Evolutionary conservation across 2,113 vertebrate species (phyloP), one percentile per base, ranked within the genome.

Genomic region (Larimichthys crocea): DNA sequence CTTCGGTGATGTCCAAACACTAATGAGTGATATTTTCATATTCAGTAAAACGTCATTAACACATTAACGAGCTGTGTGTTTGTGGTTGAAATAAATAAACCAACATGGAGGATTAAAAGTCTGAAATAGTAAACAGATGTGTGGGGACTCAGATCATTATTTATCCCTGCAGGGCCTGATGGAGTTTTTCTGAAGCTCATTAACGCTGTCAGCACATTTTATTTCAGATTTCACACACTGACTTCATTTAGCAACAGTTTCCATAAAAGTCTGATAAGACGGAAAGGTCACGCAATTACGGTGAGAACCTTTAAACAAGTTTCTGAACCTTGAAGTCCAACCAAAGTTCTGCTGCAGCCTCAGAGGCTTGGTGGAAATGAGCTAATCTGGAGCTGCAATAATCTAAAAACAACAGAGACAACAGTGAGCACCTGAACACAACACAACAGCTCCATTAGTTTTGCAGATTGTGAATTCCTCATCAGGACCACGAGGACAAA

Each of bases 401-500:
- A 74, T 24, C 60, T 12, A 15, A 22, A 56, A 48, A 35, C 40
- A 64, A 46, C 35, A 3, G 10, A 3, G 9, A 42, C 56, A 56
- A 24, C 60, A 31, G 5, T 3, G 8, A 42, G 3, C 69, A 49
- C 61, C 26, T 59, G 1, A 7, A 8, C 50, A 29, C 11, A 73
- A 73, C 40, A 40, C 15, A 24, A 1, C 10, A 5, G 55, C 59
- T 64, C 52, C 50, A 69, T 60, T 62, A 72, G 42, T 60, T 76
- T 57, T 72, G 7, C 48, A 12, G 10, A 4, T 26, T 11, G 26
- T 55, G 31, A 69, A 20, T 56, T 66, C 40, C 76, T 83, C 66
- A 85, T 74, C 52, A 60, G 44, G 15, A 55, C 17, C 19, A 63
- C 52, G 77, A 81, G 73, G 49, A 60, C 17, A 71, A 85, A 76